phyloP scores from a whole-genome alignment of 2,888 invertebrate species.

The Eilema sororculum region DNA sequence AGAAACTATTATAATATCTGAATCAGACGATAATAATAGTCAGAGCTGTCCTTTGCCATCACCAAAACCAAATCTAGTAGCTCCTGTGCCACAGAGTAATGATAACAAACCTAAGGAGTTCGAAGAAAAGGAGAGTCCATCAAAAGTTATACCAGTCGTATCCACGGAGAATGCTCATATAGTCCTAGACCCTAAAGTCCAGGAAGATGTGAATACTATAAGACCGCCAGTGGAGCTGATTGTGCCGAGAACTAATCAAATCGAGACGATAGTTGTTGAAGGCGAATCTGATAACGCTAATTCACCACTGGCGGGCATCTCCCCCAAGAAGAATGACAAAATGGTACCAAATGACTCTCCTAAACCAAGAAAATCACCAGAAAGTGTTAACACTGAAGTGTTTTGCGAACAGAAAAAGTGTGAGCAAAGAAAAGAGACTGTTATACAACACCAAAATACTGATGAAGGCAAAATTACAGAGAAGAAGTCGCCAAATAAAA shows the following conservation, averaged over 20 bases:
- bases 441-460: constrained; percentile 78
- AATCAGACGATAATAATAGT: constrained; percentile 83
- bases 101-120: constrained; percentile 74
- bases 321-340: constrained; percentile 73
- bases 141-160: constrained; percentile 79
- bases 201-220: constrained; percentile 64
- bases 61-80: constrained; percentile 70
- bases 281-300: constrained; percentile 74
- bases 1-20: constrained; percentile 82
- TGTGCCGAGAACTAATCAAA: constrained; percentile 72
- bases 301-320: constrained; percentile 62
- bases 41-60: constrained; percentile 83
- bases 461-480: constrained; percentile 73
- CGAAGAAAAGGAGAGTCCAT: constrained; percentile 76
- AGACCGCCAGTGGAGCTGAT: constrained; percentile 70
- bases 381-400: constrained; percentile 60
- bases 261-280: constrained; percentile 80
- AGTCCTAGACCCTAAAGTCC: constrained; percentile 76
- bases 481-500: constrained; percentile 78
- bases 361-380: constrained; percentile 71
- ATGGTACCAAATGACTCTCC: constrained; percentile 73
- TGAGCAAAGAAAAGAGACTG: constrained; percentile 80
- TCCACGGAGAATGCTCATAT: constrained; percentile 80
- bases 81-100: constrained; percentile 64
- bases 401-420: constrained; percentile 69